Conservation (phyloP, 2,888 invertebrate genomes). For the Micoletzkya japonica region DNA sequence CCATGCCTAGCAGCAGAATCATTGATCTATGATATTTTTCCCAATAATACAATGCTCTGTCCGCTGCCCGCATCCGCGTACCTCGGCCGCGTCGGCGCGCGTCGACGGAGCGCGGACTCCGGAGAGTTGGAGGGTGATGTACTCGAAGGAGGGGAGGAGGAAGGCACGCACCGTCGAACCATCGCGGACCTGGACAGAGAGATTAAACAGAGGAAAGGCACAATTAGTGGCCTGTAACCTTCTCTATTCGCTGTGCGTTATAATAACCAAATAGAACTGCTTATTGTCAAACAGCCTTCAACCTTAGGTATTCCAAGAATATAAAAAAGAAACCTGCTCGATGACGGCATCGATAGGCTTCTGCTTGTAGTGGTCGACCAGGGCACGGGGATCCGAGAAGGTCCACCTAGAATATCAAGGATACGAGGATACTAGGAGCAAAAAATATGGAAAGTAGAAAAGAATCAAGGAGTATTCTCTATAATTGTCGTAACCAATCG, state of each 20-base stretch:
- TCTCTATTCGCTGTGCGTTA: too few species aligned
- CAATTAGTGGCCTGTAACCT: too few species aligned
- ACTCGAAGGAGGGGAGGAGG: conserved; percentile 84
- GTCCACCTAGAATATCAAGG: conserved; percentile 85
- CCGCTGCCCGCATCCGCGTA: conserved; percentile 5
- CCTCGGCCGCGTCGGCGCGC: conserved; percentile 28
- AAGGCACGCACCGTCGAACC: conserved; percentile 92
- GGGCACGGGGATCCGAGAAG: conserved; percentile 80
- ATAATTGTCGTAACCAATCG: not conserved
- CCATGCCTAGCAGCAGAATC: too few species aligned
- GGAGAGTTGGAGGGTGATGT: conserved; percentile 90
- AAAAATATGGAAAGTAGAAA: not conserved
- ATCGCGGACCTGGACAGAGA: conserved; percentile 76
- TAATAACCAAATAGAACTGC: too few species aligned
- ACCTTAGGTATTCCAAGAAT: too few species aligned
- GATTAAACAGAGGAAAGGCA: conserved; percentile 18
- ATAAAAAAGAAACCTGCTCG: conserved; percentile 89
- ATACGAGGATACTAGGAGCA: conserved; percentile 77
- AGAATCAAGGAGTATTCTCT: not conserved
- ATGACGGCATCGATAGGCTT: conserved; percentile 85
- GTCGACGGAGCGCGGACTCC: conserved; percentile 73
- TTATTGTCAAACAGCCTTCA: too few species aligned
- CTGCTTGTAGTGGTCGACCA: conserved; percentile 82
- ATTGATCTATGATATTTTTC: not conserved
- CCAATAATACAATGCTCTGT: not conserved